Conservation (phyloP, 2,797 vertebrate species). For the Gymnodraco acuticeps region DNA sequence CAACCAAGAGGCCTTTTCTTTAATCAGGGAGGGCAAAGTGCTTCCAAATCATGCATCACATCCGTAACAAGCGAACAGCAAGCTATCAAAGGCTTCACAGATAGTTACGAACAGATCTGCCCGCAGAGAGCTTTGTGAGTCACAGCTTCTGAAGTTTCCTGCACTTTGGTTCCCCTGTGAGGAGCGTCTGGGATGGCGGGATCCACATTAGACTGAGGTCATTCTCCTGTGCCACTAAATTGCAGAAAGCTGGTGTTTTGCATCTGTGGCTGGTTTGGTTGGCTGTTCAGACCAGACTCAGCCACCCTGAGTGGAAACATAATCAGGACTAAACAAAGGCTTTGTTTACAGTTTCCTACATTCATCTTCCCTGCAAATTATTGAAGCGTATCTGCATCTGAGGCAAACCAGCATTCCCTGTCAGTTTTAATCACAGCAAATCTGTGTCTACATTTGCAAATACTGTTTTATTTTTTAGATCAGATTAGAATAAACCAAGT, state of each 20-base stretch:
- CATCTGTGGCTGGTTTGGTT: slow-evolving; percentile 76
- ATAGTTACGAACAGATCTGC: slow-evolving; percentile 79
- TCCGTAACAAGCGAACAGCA: slow-evolving; percentile 74
- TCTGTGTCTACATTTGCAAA: neutral
- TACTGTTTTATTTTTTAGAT: neutral
- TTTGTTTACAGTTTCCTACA: slow-evolving; percentile 51
- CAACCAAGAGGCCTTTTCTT: slow-evolving; percentile 75
- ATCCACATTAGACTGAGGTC: slow-evolving; percentile 71
- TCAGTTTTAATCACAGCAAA: slow-evolving; percentile 15
- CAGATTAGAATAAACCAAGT: slow-evolving; percentile 7
- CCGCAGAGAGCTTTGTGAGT: slow-evolving; percentile 76
- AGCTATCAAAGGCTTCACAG: slow-evolving; percentile 80
- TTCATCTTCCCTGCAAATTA: slow-evolving; percentile 45
- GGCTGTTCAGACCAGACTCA: slow-evolving; percentile 62
- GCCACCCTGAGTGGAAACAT: slow-evolving; percentile 56
- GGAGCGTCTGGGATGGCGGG: slow-evolving; percentile 38
- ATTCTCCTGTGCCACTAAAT: slow-evolving; percentile 75
- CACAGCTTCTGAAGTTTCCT: slow-evolving; percentile 80
- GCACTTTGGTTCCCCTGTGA: slow-evolving; percentile 61
- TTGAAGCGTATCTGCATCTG: slow-evolving; percentile 36
- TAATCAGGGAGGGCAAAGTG: slow-evolving; percentile 82
- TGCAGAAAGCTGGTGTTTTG: slow-evolving; percentile 63
- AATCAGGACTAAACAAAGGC: slow-evolving; percentile 55
- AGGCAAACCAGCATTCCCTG: slow-evolving; percentile 22
- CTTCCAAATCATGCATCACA: slow-evolving; percentile 84